These are phyloP conservation scores for Brachyrhaphis roseni DNA, from an alignment of 2,797 vertebrate species.

Conservation along the genomic window DNA sequence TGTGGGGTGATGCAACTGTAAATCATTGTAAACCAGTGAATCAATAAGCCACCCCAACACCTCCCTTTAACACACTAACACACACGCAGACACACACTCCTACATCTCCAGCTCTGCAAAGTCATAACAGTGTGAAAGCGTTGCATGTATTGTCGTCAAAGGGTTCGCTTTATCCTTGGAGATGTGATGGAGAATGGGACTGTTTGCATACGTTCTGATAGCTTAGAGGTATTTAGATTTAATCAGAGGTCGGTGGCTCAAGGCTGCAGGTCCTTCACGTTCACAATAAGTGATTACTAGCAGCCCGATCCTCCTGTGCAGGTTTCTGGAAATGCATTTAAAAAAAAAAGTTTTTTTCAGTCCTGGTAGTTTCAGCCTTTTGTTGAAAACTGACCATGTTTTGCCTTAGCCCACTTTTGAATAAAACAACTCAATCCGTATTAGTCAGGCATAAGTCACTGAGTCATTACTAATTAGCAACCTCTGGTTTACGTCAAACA, in stretches of 20 bases:
- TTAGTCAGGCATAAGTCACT: slow-evolving; percentile 36
- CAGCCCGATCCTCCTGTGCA: not conserved
- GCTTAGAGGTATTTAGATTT: slow-evolving; percentile 31
- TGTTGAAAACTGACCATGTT: too few relatives aligned
- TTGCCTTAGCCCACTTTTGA: not conserved
- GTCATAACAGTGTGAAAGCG: slow-evolving; percentile 22
- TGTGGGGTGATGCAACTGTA: slow-evolving; percentile 38
- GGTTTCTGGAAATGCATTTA: not conserved
- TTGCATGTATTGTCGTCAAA: slow-evolving; percentile 21
- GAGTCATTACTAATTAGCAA: slow-evolving; percentile 10
- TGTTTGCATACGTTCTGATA: slow-evolving; percentile 34
- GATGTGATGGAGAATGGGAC: slow-evolving; percentile 31
- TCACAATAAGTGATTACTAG: slow-evolving; percentile 10
- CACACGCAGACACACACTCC: not conserved
- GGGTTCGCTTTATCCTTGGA: slow-evolving; percentile 16
- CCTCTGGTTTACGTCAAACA: not conserved
- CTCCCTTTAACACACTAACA: not conserved
- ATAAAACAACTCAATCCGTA: slow-evolving; percentile 7
- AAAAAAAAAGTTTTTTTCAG: not conserved
- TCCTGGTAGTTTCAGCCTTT: not conserved
- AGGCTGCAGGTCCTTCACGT: slow-evolving; percentile 13
- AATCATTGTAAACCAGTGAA: slow-evolving; percentile 42
- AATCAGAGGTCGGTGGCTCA: slow-evolving; percentile 31
- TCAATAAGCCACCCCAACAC: not conserved
- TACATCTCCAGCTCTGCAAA: slow-evolving; percentile 22